Percentiles rank a stretch among this genome's conserved stretches.
These are phyloP conservation scores for Alligator mississippiensis DNA, from an alignment of 2,113 vertebrate species.

Conservation along the genomic window DNA sequence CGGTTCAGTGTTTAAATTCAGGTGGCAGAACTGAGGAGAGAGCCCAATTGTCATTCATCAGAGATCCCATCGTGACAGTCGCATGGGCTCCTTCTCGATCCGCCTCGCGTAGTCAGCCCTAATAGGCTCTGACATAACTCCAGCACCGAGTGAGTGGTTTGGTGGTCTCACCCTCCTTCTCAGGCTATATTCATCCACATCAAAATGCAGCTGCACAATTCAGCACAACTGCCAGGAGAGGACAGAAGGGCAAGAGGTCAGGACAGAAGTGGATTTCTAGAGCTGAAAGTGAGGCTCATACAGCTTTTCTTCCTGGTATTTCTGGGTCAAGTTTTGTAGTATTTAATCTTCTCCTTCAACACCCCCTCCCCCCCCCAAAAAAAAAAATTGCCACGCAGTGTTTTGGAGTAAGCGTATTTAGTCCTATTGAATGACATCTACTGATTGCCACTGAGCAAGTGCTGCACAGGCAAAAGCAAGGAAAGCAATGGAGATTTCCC, in stretches of 20 bases:
- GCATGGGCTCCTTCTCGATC: background rate
- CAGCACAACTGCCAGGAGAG: background rate
- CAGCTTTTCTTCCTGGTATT: background rate
- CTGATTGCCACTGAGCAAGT: constrained; percentile 28
- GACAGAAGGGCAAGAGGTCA: background rate
- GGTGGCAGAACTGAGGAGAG: constrained; percentile 7
- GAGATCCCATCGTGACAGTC: background rate
- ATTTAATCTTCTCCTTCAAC: background rate
- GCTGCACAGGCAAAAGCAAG: constrained; percentile 12
- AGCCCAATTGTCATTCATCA: background rate
- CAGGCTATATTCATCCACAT: background rate
- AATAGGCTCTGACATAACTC: background rate
- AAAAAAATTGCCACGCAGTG: background rate
- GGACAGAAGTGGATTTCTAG: background rate
- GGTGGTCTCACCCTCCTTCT: background rate
- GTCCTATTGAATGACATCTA: constrained; percentile 19
- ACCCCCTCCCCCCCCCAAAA: background rate
- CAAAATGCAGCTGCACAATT: constrained; percentile 15
- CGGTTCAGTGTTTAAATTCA: constrained; percentile 2
- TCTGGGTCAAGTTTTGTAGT: background rate
- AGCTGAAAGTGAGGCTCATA: background rate
- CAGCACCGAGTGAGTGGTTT: background rate
- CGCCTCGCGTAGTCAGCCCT: background rate
- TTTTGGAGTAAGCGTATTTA: background rate
- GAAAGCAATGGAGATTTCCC: constrained; percentile 33